Evolutionary conservation across 2,888 invertebrate species (phyloP), one percentile per base, ranked within the genome.

Genomic region (Eucera pruinosa): DNA sequence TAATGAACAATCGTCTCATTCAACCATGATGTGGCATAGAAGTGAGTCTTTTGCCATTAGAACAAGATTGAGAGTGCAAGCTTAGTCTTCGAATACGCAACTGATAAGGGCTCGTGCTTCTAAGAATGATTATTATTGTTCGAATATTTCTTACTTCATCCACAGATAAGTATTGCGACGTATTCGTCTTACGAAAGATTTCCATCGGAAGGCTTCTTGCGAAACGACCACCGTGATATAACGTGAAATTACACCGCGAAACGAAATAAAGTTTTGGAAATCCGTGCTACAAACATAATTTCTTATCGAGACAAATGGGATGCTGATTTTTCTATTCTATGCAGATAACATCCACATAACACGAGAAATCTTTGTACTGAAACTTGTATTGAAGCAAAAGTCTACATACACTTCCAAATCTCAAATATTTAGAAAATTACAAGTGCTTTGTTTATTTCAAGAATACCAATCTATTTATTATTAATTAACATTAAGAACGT

Each of bases 101-200:
- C n/a, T 41, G 72, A 76, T 76, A 76, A 72, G 57, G 43, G 18
- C 18, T 7, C 23, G n/a, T 6, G 36, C 18, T 76, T 73, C 61
- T 30, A 18, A 18, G 72, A 67, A 76, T 50, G 39, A 67, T 73
- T 41, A 50, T 72, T n/a, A 67, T 73, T 62, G 67, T 66, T 62
- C 4, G 43, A 25, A 50, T 43, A 43, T 25, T 71, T 57, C 66
- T 66, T 55, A 48, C 57, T 72, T 45, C 55, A 61, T 48, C 23
- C 39, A 20, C 3, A 61, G 76, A 76, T 67, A 76, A 76, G 33
- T 30, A 62, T 67, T 62, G 55, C 54, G 30, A 47, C 60, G 60
- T 48, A 43, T 30, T 45, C 41, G 45, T 43, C 54, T 74, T 78
- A 55, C 64, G 74, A 74, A 65, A 78, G 68, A 74, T 55, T 73